These are phyloP conservation scores for Apogon hyalosoma DNA, from an alignment of 2,797 vertebrate species.

Conservation along the genomic window DNA sequence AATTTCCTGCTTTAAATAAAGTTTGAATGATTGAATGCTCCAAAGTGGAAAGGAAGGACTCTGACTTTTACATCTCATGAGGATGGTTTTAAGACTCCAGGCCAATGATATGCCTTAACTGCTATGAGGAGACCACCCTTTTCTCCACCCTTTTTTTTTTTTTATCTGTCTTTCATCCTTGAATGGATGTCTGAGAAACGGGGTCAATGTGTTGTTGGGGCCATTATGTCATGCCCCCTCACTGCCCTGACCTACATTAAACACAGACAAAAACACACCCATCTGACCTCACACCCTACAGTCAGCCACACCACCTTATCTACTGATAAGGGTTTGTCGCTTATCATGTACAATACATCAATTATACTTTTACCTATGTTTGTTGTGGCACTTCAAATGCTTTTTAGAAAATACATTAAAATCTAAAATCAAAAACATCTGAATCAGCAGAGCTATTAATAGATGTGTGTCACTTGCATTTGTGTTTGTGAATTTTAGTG, in stretches of 20 bases:
- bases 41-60: background rate
- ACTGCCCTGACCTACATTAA: conserved; percentile 55
- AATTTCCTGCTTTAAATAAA: too few species aligned
- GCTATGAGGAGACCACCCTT: conserved; percentile 28
- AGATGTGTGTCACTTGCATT: too few species aligned
- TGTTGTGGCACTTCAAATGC: too few species aligned
- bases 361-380: background rate
- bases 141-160: conserved; percentile 2
- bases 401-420: too few species aligned
- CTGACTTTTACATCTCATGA: background rate
- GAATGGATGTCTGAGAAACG: conserved; percentile 32
- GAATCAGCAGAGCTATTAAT: too few species aligned
- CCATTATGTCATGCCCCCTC: conserved; percentile 46
- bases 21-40: too few species aligned
- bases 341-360: background rate
- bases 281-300: background rate
- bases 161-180: conserved; percentile 5
- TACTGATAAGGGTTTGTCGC: background rate
- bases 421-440: too few species aligned
- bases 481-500: too few species aligned
- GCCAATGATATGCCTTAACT: background rate
- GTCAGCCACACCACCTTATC: background rate
- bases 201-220: conserved; percentile 65
- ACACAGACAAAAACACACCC: background rate
- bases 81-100: background rate